phyloP scores from a whole-genome alignment of 2,797 vertebrate genomes.

The Darevskia nairensis region DNA sequence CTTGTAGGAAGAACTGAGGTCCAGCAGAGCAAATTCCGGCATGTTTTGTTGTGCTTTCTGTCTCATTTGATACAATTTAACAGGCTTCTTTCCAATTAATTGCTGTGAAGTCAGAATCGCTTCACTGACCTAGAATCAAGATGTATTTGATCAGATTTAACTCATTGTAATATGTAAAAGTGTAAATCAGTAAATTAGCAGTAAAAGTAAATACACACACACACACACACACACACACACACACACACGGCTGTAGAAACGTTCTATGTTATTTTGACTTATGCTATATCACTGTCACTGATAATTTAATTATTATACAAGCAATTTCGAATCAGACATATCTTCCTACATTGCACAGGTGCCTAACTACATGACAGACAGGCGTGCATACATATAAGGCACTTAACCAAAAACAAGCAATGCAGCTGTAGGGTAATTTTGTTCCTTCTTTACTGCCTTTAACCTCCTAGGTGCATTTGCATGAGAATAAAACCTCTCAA shows the following conservation, averaged over 20 bases:
- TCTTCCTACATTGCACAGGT: constrained; percentile 47
- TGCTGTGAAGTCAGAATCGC: constrained; percentile 71
- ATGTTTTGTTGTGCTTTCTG: constrained; percentile 56
- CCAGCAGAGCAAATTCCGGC: constrained; percentile 78
- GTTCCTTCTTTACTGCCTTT: background rate
- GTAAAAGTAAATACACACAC: constrained; percentile 43
- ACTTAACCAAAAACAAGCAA: constrained; percentile 46
- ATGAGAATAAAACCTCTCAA: background rate
- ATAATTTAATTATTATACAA: constrained; percentile 66
- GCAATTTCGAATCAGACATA: constrained; percentile 60
- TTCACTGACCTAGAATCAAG: constrained; percentile 76
- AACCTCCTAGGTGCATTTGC: background rate
- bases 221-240: no score
- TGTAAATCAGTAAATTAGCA: constrained; percentile 22
- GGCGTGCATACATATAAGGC: constrained; percentile 33
- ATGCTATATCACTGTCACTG: constrained; percentile 47
- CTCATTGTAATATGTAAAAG: constrained; percentile 40
- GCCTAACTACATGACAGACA: constrained; percentile 56
- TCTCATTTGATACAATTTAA: constrained; percentile 61
- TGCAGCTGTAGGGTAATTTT: background rate
- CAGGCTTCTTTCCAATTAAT: constrained; percentile 71
- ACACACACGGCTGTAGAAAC: constrained; percentile 23
- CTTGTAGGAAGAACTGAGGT: constrained; percentile 76
- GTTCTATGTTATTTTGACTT: constrained; percentile 37
- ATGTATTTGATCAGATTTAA: constrained; percentile 37